Conservation (phyloP, 2,113 vertebrate species). For the Trematomus loennbergii region DNA sequence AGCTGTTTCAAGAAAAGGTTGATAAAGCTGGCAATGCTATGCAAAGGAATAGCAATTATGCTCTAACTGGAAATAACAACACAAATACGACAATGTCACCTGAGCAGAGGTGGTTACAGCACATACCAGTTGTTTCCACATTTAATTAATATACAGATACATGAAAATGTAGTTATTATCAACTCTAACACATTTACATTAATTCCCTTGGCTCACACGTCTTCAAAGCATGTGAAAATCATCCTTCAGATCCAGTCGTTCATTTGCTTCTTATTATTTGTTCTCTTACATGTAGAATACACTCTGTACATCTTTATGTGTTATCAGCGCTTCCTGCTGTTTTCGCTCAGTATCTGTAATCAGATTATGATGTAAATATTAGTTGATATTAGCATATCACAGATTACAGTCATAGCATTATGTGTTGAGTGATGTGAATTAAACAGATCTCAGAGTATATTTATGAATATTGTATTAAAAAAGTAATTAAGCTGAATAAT, state of each 20-base stretch:
- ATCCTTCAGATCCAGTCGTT: background rate
- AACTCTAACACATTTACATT: background rate
- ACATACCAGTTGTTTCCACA: background rate
- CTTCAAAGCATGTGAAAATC: background rate
- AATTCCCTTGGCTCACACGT: background rate
- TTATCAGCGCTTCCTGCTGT: background rate
- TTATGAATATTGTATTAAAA: constrained; percentile 23
- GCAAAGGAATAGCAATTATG: too few relatives aligned
- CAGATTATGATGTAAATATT: constrained; percentile 4
- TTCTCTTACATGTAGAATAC: background rate
- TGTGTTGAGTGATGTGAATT: background rate
- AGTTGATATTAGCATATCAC: background rate
- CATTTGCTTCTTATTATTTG: background rate
- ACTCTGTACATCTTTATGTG: background rate
- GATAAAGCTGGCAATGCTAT: too few relatives aligned
- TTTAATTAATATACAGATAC: background rate
- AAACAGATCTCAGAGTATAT: background rate
- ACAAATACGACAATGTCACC: too few relatives aligned
- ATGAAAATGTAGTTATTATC: background rate
- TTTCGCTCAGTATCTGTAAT: constrained; percentile 1
- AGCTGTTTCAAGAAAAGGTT: too few relatives aligned
- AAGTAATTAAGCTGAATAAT: background rate
- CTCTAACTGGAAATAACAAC: too few relatives aligned
- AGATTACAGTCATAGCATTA: constrained; percentile 25
- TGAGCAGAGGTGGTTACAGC: too few relatives aligned